Base-by-base conservation (phyloP, 2,113 vertebrate species). In the Phoxinus phoxinus region DNA sequence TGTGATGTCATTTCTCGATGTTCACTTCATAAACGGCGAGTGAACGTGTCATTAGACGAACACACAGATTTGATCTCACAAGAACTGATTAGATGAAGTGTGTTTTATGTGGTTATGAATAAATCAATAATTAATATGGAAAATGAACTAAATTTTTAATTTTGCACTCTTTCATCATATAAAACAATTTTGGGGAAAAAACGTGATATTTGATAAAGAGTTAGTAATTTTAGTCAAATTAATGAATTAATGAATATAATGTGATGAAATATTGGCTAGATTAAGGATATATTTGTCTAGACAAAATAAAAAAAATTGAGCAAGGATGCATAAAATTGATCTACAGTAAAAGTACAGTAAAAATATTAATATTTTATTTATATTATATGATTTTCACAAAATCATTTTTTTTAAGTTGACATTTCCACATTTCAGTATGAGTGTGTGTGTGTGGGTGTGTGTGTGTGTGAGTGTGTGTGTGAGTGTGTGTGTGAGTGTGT, bases 1-100 rank as follows among this genome's bases (percentile, higher is more conserved):
- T 88, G 83, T 92, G 92, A 94, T 91, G 88, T 32, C 90, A 92
- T 94, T 91, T 89, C 89, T 90, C 67, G 65, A 91, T 90, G 92
- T 91, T 89, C 59, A 6, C 84, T 79, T 53, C 6, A 87, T 82
- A 87, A 89, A 91, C 90, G 91, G 88, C 25, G 76, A 63, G 89
- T 86, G 30, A 87, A 92, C 44, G 93, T 93, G 30, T 86, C 93
- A 93, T 93, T 90, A 94, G 35, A 51, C 17, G 37, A 32, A 37
- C 80, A 81, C 37, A 56, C 37, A n/a, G 35, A 32, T 27, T 46
- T 79, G 3, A 41, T 17, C 37, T 27, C 35, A 6, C n/a, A 63
- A 19, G 15, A 63, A 6, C 63, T 53, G 48, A 4, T 30, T 9
- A 21, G 74, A 51, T 27, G 15, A 27, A 27, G 6, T 51, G 44